Evolutionary conservation across 2,797 vertebrate species (phyloP).

Genomic region (Poeciliopsis turneri): DNA sequence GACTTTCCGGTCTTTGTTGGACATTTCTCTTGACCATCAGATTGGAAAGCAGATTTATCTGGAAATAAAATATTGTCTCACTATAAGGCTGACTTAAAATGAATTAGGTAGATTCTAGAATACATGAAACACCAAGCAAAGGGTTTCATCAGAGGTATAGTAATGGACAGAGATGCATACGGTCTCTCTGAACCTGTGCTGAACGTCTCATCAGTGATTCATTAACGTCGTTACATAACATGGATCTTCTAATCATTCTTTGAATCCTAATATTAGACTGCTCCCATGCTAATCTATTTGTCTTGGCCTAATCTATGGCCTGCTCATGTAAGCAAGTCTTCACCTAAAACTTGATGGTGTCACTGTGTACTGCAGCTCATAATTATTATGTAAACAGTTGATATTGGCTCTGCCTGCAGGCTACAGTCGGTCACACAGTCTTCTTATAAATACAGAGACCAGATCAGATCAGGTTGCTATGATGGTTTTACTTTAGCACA

Average conservation of each 20-base stretch:
- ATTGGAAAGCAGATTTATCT: background rate
- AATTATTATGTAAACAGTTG: conserved; percentile 57
- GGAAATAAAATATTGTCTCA: background rate
- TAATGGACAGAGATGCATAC: background rate
- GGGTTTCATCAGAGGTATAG: background rate
- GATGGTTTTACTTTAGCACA: conserved; percentile 19
- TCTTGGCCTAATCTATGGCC: conserved; percentile 81
- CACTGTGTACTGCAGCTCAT: conserved; percentile 40
- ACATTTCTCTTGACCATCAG: background rate
- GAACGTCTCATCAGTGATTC: conserved; percentile 11
- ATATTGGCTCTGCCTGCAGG: conserved; percentile 30
- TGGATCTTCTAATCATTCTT: conserved; percentile 66
- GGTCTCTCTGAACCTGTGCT: background rate
- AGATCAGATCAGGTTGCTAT: conserved; percentile 42
- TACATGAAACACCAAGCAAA: background rate
- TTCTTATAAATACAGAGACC: conserved; percentile 50
- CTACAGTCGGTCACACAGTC: conserved; percentile 29
- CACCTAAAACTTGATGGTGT: conserved; percentile 65
- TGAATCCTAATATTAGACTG: conserved; percentile 77
- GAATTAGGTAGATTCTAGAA: background rate
- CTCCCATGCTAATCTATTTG: conserved; percentile 77
- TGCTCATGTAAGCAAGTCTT: conserved; percentile 83
- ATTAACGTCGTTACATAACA: conserved; percentile 64
- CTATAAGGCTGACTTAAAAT: background rate
- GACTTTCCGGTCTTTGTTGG: too few relatives aligned